Evolutionary conservation across 2,113 vertebrate species (phyloP), one percentile per base, ranked within the genome.

Genomic region (Channa maculata): DNA sequence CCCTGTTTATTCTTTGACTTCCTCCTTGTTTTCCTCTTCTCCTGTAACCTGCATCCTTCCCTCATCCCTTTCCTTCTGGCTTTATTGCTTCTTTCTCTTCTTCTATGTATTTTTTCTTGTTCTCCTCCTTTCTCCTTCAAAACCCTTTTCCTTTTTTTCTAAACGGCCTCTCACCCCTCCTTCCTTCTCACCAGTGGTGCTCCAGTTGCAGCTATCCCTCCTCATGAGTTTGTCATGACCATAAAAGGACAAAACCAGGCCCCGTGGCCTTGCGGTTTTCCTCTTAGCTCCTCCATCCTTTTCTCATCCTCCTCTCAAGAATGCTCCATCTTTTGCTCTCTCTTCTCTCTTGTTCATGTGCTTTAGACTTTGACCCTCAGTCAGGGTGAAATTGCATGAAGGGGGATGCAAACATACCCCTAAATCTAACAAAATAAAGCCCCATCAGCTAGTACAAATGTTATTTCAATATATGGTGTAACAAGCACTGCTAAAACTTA

Each of bases 191-290:
- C 12, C 48, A 60, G 24, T 48, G 74, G 64, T 67, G 74, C 61
- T 71, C 74, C 81, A 87, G 79, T 86, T 74, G 65, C 44, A 73
- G 64, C 71, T 68, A 72, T 54, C 68, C 70, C 71, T 70, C 67
- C 80, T 75, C 51, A 36, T 54, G 61, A 68, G 45, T 89, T 89
- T 86, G 82, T 80, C 79, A 75, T 90, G 71, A 88, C 93, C 90
- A 90, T 93, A 94, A 89, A 94, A 92, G 93, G 93, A 77, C 43
- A 92, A 84, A 91, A 80, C 44, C 55, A 63, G 75, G 58, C 72
- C 69, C 34, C 53, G 82, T 55, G 75, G 64, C 71, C 34, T 53
- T 15, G 34, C 62, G 6, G 63, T 60, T 71, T 80, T 61, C 63
- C 72, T 82, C 54, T 39, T 46, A 38, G 41, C 59, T 71, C 38